These are phyloP conservation scores for Microchrysa polita DNA, from an alignment of 2,888 invertebrate genomes.

Conservation along the genomic window DNA sequence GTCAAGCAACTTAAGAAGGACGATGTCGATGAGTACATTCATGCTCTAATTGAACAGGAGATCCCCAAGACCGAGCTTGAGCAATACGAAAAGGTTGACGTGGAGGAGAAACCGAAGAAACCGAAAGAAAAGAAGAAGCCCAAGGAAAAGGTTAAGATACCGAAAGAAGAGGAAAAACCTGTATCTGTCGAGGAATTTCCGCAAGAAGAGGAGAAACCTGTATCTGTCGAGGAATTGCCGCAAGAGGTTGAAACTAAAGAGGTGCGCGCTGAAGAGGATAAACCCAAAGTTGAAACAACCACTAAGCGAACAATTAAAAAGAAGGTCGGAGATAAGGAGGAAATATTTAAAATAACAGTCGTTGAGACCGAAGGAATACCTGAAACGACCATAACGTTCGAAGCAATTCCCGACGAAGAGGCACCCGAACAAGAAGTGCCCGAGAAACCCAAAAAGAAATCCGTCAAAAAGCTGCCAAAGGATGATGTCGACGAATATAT, in stretches of 20 bases:
- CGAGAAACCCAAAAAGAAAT: constrained; percentile 54
- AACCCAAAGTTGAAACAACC: constrained; percentile 62
- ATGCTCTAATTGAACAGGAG: constrained; percentile 57
- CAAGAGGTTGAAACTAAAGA: constrained; percentile 63
- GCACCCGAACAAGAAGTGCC: constrained; percentile 21
- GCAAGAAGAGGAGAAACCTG: constrained; percentile 60
- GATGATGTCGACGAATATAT: constrained; percentile 63
- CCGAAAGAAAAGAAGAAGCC: constrained; percentile 59
- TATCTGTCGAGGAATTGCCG: constrained; percentile 57
- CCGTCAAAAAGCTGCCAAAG: constrained; percentile 57
- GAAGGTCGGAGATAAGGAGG: constrained; percentile 61
- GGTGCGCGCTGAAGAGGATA: constrained; percentile 61
- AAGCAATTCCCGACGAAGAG: constrained; percentile 38
- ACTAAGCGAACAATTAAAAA: constrained; percentile 63
- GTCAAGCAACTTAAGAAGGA: constrained; percentile 59
- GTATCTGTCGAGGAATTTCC: constrained; percentile 57
- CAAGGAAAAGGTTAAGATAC: constrained; percentile 54
- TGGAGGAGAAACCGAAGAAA: constrained; percentile 62
- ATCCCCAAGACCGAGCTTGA: constrained; percentile 58
- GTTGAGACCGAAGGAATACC: constrained; percentile 55
- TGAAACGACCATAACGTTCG: constrained; percentile 32
- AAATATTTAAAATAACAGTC: constrained; percentile 61
- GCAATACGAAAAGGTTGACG: constrained; percentile 37
- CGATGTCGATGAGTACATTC: constrained; percentile 58
- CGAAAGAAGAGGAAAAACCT: constrained; percentile 52